Evolutionary conservation across 2,888 invertebrate species (phyloP), one percentile per base, ranked within the genome.

Genomic region (Hydrotaea diabolus): DNA sequence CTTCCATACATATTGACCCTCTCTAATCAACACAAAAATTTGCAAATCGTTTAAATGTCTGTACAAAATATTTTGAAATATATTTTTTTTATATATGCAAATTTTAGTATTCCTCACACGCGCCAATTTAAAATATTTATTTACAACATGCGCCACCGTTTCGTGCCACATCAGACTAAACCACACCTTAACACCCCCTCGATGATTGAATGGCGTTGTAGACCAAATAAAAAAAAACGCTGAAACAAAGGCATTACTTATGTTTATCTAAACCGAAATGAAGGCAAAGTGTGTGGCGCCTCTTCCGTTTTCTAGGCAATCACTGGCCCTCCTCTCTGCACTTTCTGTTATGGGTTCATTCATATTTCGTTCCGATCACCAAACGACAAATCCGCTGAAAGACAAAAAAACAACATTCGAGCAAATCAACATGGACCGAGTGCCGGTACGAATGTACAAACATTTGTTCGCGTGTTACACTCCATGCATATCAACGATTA

Each of bases 151-250:
- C 19, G 72, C 72, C 36, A 69, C 7, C 17, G 36, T 43, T 46
- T 23, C 43, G 7, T 15, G 23, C 5, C 69, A 46, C 43, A 21
- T 39, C 46, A 43, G 46, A 39, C 21, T 43, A 69, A 19, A 39
- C 43, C 1, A 62, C 7, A 26, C 31, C 66, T n/a, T 43, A 13
- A 69, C 43, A 55, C 55, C 55, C 55, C 26, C 55, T 23, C 13
- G 11, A 17, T 39, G 17, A 59, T n/a, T 46, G 21, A 46, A 74
- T 74, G 43, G 62, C 74, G 74, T 74, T 73, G 39, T 59, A 73
- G 43, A 57, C 57, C n/a, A n/a, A n/a, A n/a, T n/a, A n/a, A n/a
- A n/a, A 46, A 39, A 57, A 13, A 57, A 57, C 31, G 31, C 19
- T 3, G 2, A 17, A 55, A 21, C 17, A 11, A 8, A 4, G 55